A percentile compares a stretch with the other conserved stretches of the same genome.
These are phyloP conservation scores for Cyanistes caeruleus DNA, from an alignment of 2,113 vertebrate genomes.

Conservation along the genomic window DNA sequence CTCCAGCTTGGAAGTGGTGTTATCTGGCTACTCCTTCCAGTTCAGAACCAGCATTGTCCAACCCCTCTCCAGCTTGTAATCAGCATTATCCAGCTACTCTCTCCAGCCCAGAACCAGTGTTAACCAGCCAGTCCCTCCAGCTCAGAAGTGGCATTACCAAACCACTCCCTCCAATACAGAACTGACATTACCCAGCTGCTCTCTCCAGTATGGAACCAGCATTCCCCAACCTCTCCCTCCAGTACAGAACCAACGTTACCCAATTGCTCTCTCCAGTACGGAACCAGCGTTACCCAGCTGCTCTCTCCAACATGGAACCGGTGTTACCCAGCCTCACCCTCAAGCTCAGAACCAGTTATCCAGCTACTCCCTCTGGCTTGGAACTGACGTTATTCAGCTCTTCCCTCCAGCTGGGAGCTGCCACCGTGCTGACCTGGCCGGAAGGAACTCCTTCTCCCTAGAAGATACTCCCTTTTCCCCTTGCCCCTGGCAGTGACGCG, in stretches of 20 bases:
- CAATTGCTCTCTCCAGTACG: rapidly evolving
- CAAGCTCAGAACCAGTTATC: background rate
- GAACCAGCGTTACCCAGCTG: background rate
- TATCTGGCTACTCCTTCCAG: background rate
- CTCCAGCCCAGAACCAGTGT: background rate
- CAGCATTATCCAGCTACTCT: rapidly evolving
- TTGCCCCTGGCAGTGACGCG: background rate
- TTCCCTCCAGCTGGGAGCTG: background rate
- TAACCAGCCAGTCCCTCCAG: background rate
- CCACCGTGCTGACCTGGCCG: rapidly evolving
- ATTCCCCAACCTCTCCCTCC: background rate
- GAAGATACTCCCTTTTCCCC: background rate
- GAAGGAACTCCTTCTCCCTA: background rate
- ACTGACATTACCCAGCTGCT: rapidly evolving
- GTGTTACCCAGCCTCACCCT: rapidly evolving
- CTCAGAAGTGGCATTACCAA: background rate
- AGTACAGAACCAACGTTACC: rapidly evolving
- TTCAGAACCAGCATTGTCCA: background rate
- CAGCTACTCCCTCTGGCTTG: background rate
- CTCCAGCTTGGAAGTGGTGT: background rate
- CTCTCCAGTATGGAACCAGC: rapidly evolving
- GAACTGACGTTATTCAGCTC: rapidly evolving
- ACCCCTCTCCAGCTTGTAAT: background rate
- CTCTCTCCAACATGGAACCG: rapidly evolving
- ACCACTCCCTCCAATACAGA: rapidly evolving